Base-by-base conservation (phyloP, 2,797 vertebrate species). In the Melanotaenia parkinsoni region DNA sequence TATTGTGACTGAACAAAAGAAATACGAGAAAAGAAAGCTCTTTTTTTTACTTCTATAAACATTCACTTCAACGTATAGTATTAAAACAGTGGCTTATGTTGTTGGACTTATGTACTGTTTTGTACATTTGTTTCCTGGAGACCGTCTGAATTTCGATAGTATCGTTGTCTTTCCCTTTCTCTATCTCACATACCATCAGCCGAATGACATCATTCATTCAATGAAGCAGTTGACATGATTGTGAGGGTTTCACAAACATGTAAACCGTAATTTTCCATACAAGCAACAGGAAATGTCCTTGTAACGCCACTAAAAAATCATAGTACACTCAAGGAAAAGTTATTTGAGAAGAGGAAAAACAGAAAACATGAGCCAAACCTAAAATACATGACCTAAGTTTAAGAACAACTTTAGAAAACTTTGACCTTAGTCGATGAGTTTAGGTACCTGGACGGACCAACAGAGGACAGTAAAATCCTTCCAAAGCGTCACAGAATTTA, bases 171-270 rank as follows among this genome's bases (percentile, higher is more conserved):
- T 16, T 56, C 4, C 50, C 9, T 24, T 51, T 53, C 13, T 56
- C 54, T 16, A 56, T 28, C 58, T 32, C 28, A 10, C n/a, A 56
- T 26, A 13, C n/a, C 28, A 28, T 28, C 16, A 16, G 35, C 26
- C 35, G 62, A 62, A 69, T 86, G 80, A 86, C 81, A 84, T 90
- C 70, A 86, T 80, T 51, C 45, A 43, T 60, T 51, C 56, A 70
- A 53, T 32, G 53, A 71, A 63, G 59, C 45, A 62, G 1, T 58
- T 28, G 22, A 12, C 51, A 13, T 26, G 14, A 9, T 18, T 28
- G 14, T 56, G 6, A 30, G 14, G 24, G 2, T 56, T 30, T 28
- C 26, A 30, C 26, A 56, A 56, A 18, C 54, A 3, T 28, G 14
- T 56, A 6, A 56, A 9, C 28, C n/a, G 20, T 43, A 43, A 43